Base-by-base conservation (phyloP, 2,113 vertebrate genomes). In the Chloropsis hardwickii region DNA sequence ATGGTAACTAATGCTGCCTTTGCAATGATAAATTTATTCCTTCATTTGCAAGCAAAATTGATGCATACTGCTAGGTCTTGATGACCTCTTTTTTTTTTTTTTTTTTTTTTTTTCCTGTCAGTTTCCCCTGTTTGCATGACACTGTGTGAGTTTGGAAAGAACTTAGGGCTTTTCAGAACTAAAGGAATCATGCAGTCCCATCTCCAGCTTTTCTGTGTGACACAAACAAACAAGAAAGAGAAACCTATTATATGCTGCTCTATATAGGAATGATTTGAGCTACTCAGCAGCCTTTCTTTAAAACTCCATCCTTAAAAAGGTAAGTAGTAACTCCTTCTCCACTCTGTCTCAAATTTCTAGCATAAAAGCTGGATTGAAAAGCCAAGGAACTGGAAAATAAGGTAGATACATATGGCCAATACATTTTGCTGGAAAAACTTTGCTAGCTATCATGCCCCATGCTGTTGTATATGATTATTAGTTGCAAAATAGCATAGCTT, bases 401-500 rank as follows among this genome's bases (percentile, higher is more conserved):
- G 87, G 87, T 78, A 96, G 94, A 95, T 94, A 93, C 74, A 95
- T 80, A 92, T 64, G 86, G 87, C 91, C 67, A 91, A 95, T 67
- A 78, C 71, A 86, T 96, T 94, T 94, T 96, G 71, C 86, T 95
- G 77, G 94, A 92, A 97, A 97, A 98, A 95, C 91, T 98, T 95
- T 79, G 86, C 78, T 96, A 97, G 96, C 96, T 94, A 95, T 97
- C 95, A 97, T 98, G 97, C 98, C 97, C 97, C 98, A 98, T 97
- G 97, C 98, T 98, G 98, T 95, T 98, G 97, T 96, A 96, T 98
- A 96, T 98, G 98, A 99, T 98, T 99, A 99, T 98, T 98, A 98
- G 98, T 97, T 97, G 98, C 97, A 98, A 98, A 98, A 98, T 97
- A 97, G 97, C 98, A 95, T 98, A 98, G 98, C 98, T 98, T 98